Percentiles rank a stretch among this genome's conserved stretches.
Conservation (phyloP, 2,113 vertebrate species). For the Okapia johnstoni region DNA sequence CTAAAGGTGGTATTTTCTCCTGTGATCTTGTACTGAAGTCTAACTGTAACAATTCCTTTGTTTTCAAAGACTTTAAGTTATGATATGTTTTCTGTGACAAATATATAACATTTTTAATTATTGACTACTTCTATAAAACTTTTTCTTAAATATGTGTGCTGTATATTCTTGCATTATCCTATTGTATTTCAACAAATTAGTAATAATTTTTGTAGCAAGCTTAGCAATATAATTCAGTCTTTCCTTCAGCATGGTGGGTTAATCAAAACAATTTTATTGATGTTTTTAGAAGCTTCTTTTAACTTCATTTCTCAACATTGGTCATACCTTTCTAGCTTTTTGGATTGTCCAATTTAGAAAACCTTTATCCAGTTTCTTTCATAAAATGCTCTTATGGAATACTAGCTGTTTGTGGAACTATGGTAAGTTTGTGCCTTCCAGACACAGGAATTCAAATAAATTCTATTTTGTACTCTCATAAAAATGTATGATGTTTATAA, state of each 20-base stretch:
- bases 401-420: background rate
- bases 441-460: background rate
- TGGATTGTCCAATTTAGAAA: background rate
- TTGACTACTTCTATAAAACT: background rate
- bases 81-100: background rate
- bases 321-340: background rate
- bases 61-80: background rate
- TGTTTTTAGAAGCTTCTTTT: background rate
- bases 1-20: background rate
- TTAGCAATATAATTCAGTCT: background rate
- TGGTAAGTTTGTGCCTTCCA: background rate
- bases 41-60: background rate
- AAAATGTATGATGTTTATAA: background rate
- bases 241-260: background rate
- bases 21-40: background rate
- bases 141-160: background rate
- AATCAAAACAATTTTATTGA: background rate
- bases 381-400: background rate
- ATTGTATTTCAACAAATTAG: background rate
- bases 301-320: background rate
- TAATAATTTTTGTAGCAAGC: constrained; percentile 9
- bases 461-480: background rate
- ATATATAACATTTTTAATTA: background rate
- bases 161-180: background rate
- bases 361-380: background rate